Evolutionary conservation across 2,113 vertebrate species (phyloP), one percentile per base, ranked within the genome.

Genomic region (Fregetta grallaria): DNA sequence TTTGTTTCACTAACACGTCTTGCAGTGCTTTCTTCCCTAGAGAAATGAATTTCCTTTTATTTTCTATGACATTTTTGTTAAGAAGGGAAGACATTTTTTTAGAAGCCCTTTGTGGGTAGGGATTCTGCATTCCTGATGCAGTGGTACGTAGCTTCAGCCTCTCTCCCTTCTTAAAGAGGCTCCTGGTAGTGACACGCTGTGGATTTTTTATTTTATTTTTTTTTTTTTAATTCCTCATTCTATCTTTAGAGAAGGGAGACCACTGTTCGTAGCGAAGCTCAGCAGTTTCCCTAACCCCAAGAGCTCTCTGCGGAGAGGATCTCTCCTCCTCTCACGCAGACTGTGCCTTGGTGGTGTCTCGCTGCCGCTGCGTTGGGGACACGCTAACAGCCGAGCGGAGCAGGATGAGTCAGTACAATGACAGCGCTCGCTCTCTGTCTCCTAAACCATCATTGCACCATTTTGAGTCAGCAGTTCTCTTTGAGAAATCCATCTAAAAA

Each of bases 1-100:
- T 94, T 91, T 86, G 76, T 93, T 86, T 84, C 77, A 21, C 45
- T 56, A 10, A 18, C 18, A 12, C 3, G 2, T 70, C 90, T 82
- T n/a, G 23, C 85, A 47, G 88, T 11, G 49, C 40, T 50, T 72
- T 55, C 38, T 61, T 47, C 67, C 59, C 59, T 2, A 3, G 59
- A 91, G 85, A 84, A 89, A 90, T 40, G 22, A 61, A 13, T 58
- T 90, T 27, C n/a, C 52, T 77, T 63, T 91, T 67, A 26, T 86
- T 86, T 66, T 32, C 27, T 40, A 0, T 52, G 77, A 56, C 40
- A 14, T 55, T 87, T 81, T 80, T 62, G 50, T 73, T 29, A 61
- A 65, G 66, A 85, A 71, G 19, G 18, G 59, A 84, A 76, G 67
- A 59, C 6, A 0, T 10, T 34, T 50, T 38, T 36, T n/a, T 6